A percentile compares a stretch with the other conserved stretches of the same genome.
Conservation (phyloP, 2,113 vertebrate species). For the Athene cunicularia region DNA sequence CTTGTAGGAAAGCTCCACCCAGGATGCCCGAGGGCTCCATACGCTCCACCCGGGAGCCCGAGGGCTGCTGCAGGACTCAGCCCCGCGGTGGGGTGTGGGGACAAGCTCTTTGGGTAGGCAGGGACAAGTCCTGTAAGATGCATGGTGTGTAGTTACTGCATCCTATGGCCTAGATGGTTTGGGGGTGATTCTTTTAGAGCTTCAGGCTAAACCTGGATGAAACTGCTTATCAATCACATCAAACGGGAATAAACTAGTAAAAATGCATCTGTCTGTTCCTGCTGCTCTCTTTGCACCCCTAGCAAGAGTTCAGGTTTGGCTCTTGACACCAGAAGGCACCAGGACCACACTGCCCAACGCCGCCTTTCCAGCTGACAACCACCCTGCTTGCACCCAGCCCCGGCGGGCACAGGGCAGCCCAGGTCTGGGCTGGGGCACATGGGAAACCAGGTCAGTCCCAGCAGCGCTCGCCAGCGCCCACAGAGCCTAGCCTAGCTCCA, state of each 20-base stretch:
- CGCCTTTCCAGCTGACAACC: neutral
- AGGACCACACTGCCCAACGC: rapidly evolving
- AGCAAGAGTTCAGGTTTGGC: neutral
- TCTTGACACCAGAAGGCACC: neutral
- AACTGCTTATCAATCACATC: neutral
- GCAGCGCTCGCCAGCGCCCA: neutral
- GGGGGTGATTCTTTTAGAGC: neutral
- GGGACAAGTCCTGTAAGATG: neutral
- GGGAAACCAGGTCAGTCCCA: neutral
- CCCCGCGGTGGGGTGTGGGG: rapidly evolving
- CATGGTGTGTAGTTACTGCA: rapidly evolving
- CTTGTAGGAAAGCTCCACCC: neutral
- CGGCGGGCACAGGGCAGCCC: neutral
- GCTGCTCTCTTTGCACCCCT: neutral
- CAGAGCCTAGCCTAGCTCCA: neutral
- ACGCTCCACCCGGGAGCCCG: neutral
- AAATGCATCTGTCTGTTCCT: neutral
- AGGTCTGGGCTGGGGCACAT: rapidly evolving
- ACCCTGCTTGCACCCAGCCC: rapidly evolving
- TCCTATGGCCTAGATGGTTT: neutral
- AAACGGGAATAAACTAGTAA: neutral
- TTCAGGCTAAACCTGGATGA: neutral
- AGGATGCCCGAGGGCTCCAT: neutral
- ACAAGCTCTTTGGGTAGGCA: neutral
- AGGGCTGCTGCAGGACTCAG: neutral